Percentiles rank a stretch among this genome's conserved stretches.
Evolutionary conservation across 2,113 vertebrate species (phyloP).

Genomic region (Paradoxurus hermaphroditus): DNA sequence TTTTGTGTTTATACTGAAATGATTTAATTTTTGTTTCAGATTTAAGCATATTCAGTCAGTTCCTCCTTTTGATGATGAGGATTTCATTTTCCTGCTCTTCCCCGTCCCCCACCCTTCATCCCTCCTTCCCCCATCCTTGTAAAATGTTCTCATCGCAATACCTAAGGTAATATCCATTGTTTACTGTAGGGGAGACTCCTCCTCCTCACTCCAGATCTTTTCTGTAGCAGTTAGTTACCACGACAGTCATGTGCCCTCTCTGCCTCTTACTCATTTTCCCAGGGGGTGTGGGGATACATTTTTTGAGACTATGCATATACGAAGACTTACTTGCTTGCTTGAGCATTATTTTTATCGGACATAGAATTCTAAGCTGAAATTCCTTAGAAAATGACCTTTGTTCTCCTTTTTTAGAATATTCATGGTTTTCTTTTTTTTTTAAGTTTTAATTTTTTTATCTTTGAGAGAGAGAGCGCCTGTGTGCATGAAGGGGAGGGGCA

Average conservation of each 20-base stretch:
- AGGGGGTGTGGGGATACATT: too few species aligned
- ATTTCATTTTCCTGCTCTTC: background rate
- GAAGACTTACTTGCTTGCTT: background rate
- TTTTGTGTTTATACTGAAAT: background rate
- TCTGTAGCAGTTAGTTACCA: background rate
- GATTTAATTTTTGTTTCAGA: background rate
- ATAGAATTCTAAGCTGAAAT: background rate
- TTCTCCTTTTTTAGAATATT: background rate
- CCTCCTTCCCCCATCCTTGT: background rate
- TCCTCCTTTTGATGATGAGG: background rate
- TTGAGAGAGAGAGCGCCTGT: too few species aligned
- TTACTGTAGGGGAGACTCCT: background rate
- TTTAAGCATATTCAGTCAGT: background rate
- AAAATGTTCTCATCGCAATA: background rate
- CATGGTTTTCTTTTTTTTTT: background rate
- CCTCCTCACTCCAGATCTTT: background rate
- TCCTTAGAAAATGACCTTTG: background rate
- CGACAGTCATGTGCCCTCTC: background rate
- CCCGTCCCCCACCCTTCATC: background rate
- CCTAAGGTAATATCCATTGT: too few species aligned
- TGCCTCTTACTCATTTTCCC: background rate
- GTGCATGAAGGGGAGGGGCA: too few species aligned
- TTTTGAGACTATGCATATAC: background rate
- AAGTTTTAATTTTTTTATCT: too few species aligned
- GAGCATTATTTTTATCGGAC: background rate